Conservation (phyloP, 1,140 invertebrate genomes). For the Probaryconus sp. region DNA sequence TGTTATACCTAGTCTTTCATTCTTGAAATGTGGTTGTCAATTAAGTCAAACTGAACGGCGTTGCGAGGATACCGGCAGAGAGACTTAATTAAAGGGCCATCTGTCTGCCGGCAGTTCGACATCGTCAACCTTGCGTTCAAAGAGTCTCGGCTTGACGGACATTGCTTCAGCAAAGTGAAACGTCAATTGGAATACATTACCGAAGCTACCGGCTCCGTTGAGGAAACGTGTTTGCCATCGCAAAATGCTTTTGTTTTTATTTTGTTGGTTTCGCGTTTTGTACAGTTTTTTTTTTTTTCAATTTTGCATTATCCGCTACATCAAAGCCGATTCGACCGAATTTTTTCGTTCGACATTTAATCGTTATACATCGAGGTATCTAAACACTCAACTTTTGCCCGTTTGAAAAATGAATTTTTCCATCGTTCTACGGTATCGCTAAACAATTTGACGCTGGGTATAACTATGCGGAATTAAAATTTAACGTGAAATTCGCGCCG, state of each 20-base stretch:
- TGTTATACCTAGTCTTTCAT: conserved; percentile 42
- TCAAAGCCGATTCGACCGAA: conserved; percentile 34
- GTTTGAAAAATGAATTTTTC: conserved; percentile 19
- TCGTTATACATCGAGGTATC: conserved; percentile 8
- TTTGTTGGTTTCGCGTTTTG: too few relatives aligned
- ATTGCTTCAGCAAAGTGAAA: conserved; percentile 51
- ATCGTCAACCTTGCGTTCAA: conserved; percentile 50
- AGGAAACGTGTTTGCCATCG: conserved; percentile 36
- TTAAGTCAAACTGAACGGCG: conserved; percentile 35
- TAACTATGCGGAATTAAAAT: conserved; percentile 26
- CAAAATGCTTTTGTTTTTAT: conserved; percentile 41
- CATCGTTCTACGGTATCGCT: too few relatives aligned
- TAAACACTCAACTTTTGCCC: conserved; percentile 20
- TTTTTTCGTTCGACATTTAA: conserved; percentile 27
- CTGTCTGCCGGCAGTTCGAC: conserved; percentile 46
- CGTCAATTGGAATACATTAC: conserved; percentile 62
- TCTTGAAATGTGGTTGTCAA: conserved; percentile 53
- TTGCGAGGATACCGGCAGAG: conserved; percentile 31
- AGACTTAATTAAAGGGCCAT: conserved; percentile 57
- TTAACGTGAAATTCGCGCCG: conserved; percentile 1
- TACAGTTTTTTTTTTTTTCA: too few relatives aligned
- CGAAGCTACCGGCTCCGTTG: conserved; percentile 8
- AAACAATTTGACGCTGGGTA: conserved; percentile 12
- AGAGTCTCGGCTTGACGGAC: conserved; percentile 42
- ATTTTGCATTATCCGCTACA: conserved; percentile 42